phyloP scores from a whole-genome alignment of 2,888 invertebrate genomes.

The Octodonta nipae region DNA sequence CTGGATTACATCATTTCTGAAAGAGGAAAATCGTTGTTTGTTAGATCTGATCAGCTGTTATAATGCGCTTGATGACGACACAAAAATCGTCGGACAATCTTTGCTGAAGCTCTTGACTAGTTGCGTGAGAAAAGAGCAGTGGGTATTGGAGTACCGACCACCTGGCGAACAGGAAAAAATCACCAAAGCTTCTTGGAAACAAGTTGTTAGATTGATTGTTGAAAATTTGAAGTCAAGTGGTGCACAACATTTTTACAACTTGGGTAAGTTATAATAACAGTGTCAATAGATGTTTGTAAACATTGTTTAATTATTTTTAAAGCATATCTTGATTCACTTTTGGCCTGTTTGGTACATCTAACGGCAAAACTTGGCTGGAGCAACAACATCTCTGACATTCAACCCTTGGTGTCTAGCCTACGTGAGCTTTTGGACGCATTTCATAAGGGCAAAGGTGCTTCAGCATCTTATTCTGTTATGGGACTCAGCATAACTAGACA shows the following conservation, averaged over 20 bases:
- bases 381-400: constrained; percentile 30
- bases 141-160: constrained; percentile 20
- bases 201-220: constrained; percentile 36
- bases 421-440: constrained; percentile 41
- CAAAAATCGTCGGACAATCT: constrained; percentile 27
- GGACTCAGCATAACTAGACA: constrained; percentile 42
- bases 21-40: constrained; percentile 23
- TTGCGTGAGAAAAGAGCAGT: constrained; percentile 28
- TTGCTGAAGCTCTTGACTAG: constrained; percentile 30
- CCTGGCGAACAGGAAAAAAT: constrained; percentile 6
- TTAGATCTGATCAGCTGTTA: constrained; percentile 25
- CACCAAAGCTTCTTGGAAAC: constrained; percentile 29
- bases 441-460: constrained; percentile 36
- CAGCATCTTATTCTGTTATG: constrained; percentile 42
- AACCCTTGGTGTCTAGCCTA: constrained; percentile 23
- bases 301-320: constrained; percentile 12
- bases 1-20: constrained; percentile 29
- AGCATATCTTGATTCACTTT: constrained; percentile 40
- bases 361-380: constrained; percentile 39
- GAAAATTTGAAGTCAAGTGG: constrained; percentile 39
- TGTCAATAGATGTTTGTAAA: not conserved
- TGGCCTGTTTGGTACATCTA: constrained; percentile 39
- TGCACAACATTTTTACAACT: constrained; percentile 43
- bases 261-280: constrained; percentile 30
- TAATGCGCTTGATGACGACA: constrained; percentile 18